A percentile compares a stretch with the other conserved stretches of the same genome.
phyloP scores from a whole-genome alignment of 2,797 vertebrate species.

The Sebastes reedi region DNA sequence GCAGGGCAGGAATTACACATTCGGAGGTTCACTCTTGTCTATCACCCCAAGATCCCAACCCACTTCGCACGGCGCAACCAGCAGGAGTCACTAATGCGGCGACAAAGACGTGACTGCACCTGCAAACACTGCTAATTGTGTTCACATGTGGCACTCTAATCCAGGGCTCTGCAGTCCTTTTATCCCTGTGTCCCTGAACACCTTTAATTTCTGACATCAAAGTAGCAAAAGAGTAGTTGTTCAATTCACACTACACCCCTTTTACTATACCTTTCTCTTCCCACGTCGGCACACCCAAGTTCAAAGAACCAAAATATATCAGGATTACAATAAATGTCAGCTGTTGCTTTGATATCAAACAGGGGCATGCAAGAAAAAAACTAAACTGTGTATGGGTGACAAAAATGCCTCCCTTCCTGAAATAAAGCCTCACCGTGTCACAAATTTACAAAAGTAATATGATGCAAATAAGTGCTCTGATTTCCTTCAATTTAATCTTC shows the following conservation, averaged over 20 bases:
- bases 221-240: conserved; percentile 8
- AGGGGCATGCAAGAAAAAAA: neutral
- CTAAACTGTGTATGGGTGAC: neutral
- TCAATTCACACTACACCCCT: neutral
- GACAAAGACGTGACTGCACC: conserved; percentile 20
- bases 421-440: neutral
- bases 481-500: neutral
- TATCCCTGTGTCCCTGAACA: neutral
- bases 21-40: neutral
- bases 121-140: conserved; percentile 38
- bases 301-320: neutral
- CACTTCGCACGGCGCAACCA: neutral
- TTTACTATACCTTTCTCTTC: neutral
- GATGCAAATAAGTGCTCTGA: neutral
- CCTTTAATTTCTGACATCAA: conserved; percentile 25
- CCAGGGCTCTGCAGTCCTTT: conserved; percentile 16
- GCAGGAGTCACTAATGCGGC: conserved; percentile 25
- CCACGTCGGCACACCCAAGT: neutral
- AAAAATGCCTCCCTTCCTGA: neutral
- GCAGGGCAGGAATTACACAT: neutral
- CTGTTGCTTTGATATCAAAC: neutral
- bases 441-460: neutral
- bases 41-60: neutral
- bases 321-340: neutral
- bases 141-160: conserved; percentile 7